Conservation (phyloP, 2,888 invertebrate genomes). For the Drosophila fulvimacula region DNA sequence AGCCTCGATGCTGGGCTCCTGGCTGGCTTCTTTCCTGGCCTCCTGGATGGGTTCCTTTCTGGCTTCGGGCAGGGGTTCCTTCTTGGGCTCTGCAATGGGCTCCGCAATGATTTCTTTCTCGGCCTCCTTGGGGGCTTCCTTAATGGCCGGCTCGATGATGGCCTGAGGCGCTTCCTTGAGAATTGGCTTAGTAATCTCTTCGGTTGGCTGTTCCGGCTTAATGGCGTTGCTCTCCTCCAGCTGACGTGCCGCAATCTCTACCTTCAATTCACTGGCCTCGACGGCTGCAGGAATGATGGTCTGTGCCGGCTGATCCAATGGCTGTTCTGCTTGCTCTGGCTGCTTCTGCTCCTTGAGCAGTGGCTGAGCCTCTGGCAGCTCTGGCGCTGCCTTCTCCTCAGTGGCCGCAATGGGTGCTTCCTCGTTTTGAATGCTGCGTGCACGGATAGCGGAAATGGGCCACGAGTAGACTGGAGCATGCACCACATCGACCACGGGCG, state of each 20-base stretch:
- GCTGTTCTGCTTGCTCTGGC: conserved; percentile 30
- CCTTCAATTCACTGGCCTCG: conserved; percentile 61
- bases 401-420: conserved; percentile 36
- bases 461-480: conserved; percentile 74
- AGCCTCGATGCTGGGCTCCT: conserved; percentile 16
- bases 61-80: conserved; percentile 36
- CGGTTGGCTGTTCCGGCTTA: conserved; percentile 56
- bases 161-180: conserved; percentile 35
- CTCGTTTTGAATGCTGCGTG: conserved; percentile 75
- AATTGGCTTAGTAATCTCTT: conserved; percentile 33
- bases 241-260: conserved; percentile 67
- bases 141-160: conserved; percentile 30
- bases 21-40: conserved; percentile 9
- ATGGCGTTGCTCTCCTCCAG: conserved; percentile 72
- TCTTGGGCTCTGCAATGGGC: conserved; percentile 28
- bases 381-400: conserved; percentile 31
- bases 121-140: conserved; percentile 44
- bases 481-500: conserved; percentile 81
- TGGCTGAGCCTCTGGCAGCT: conserved; percentile 33
- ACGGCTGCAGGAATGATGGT: conserved; percentile 46
- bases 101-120: conserved; percentile 45
- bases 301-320: conserved; percentile 40
- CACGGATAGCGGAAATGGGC: conserved; percentile 76
- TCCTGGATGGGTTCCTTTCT: conserved; percentile 28
- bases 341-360: conserved; percentile 48